Base-by-base conservation (phyloP, 2,113 vertebrate species). In the Larimichthys crocea region DNA sequence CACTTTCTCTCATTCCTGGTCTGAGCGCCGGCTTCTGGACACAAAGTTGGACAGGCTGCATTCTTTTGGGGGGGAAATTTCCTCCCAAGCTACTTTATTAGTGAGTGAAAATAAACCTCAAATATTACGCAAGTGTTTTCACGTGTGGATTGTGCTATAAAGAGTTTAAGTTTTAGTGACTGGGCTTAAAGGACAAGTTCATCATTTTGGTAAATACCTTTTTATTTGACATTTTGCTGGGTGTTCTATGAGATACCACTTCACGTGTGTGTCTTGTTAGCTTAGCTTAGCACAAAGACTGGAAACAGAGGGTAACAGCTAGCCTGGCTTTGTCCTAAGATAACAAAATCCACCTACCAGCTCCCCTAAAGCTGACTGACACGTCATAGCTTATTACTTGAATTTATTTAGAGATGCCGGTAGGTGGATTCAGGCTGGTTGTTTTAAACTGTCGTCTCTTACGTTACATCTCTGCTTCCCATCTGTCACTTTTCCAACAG, bases 41-140 rank as follows among this genome's bases (percentile, higher is more conserved):
- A 65, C 63, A 59, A 62, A 90, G 80, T 80, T 83, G 85, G 88
- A 81, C 86, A 80, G 73, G 80, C 84, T 59, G 69, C 82, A 89
- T 91, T 89, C 85, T 86, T 90, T 40, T 49, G 79, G 81, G 79
- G 81, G 65, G 87, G 80, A 85, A 85, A 81, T 89, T 90, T 85
- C 69, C 76, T 85, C 86, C 73, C 57, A 20, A 67, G 79, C 29
- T 72, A 84, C 76, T 90, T 92, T 83, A 84, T 88, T 84, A 78
- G 69, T 74, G 31, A 78, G 56, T 68, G 79, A 88, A 92, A 88
- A 81, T 88, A 86, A 92, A 83, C 83, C 82, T 84, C 22, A 73
- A 66, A 77, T 80, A 57, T 89, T 49, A 87, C 61, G 76, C 63
- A 60, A 56, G 42, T 67, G 60, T 90, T 89, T 84, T 68, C 55